phyloP scores from a whole-genome alignment of 2,797 vertebrate species.

The Eulemur mongoz region DNA sequence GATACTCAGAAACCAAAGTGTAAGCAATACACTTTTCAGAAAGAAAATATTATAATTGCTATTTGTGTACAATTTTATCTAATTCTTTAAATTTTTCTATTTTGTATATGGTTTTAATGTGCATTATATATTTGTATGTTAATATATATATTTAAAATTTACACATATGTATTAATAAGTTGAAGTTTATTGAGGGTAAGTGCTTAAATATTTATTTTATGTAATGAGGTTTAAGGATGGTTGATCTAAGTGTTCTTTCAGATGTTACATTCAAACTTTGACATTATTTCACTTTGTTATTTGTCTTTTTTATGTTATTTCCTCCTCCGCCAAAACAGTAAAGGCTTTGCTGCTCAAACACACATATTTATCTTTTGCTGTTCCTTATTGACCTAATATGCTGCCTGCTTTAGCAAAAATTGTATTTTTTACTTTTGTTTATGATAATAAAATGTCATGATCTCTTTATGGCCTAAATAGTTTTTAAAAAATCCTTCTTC shows the following conservation, averaged over 20 bases:
- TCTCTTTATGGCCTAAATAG: slow-evolving; percentile 10
- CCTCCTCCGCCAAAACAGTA: not conserved
- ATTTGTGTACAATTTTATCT: not conserved
- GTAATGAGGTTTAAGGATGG: not conserved
- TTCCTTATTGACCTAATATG: not conserved
- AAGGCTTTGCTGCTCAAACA: not conserved
- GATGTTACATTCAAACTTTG: not conserved
- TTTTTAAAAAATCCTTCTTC: slow-evolving; percentile 14
- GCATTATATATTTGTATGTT: not conserved
- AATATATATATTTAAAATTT: not conserved
- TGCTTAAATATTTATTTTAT: not conserved
- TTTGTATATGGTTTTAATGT: not conserved
- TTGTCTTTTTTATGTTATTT: not conserved
- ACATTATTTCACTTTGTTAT: not conserved
- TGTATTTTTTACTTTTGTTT: not conserved
- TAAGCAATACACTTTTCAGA: not conserved
- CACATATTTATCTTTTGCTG: not conserved
- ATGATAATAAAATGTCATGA: not conserved
- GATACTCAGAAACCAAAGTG: not conserved
- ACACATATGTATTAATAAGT: not conserved
- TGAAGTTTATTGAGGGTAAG: not conserved
- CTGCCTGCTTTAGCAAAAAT: slow-evolving; percentile 5
- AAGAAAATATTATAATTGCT: not conserved
- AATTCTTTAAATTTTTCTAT: not conserved
- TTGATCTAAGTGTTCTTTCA: not conserved